phyloP scores from a whole-genome alignment of 2,797 vertebrate species.

The Pyrocephalus nanus region DNA sequence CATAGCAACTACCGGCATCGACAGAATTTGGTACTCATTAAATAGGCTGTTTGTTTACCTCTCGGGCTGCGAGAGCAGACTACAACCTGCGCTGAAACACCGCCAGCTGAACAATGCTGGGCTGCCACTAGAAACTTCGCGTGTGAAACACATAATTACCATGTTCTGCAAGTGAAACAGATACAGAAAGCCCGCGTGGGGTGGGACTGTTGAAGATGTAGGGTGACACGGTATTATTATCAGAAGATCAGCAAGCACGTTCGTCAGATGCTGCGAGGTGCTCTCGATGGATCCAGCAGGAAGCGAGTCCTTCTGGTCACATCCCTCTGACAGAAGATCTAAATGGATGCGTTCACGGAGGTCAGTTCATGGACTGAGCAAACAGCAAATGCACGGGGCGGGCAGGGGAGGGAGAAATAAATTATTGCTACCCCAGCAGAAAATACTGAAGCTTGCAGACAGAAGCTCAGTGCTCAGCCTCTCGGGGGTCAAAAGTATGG shows the following conservation, averaged over 20 bases:
- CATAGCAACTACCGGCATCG: slow-evolving; percentile 65
- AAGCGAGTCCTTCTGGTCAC: neutral
- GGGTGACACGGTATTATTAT: neutral
- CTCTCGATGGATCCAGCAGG: neutral
- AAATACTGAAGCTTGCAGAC: neutral
- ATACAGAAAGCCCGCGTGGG: neutral
- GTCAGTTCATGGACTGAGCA: neutral
- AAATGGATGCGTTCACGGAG: neutral
- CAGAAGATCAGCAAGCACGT: neutral
- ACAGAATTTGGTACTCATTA: slow-evolving; percentile 50
- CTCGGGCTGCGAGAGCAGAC: neutral
- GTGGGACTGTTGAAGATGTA: slow-evolving; percentile 3
- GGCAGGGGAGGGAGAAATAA: neutral
- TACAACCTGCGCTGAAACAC: neutral
- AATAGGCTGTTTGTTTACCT: slow-evolving; percentile 64
- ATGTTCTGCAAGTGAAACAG: slow-evolving; percentile 15
- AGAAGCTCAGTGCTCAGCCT: neutral
- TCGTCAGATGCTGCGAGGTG: accelerated
- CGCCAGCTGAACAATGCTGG: neutral
- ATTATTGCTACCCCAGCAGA: neutral
- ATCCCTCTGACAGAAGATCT: neutral
- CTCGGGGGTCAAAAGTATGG: neutral
- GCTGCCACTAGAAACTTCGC: neutral
- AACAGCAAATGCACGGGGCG: accelerated
- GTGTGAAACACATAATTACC: slow-evolving; percentile 3